phyloP scores from a whole-genome alignment of 2,797 vertebrate species.

The Pelobates cultripes region DNA sequence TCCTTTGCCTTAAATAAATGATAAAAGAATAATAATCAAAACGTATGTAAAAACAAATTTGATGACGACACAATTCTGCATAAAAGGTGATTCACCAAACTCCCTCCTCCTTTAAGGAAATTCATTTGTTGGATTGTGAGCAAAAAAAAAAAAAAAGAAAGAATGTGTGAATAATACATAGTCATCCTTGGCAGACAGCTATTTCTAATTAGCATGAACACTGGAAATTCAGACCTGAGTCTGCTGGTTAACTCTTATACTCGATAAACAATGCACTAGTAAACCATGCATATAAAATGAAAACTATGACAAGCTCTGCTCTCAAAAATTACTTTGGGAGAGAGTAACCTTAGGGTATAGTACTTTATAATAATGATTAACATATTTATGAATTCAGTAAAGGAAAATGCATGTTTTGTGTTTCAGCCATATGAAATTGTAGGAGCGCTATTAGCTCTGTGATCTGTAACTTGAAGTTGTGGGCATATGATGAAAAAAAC shows the following conservation, averaged over 20 bases:
- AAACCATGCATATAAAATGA: neutral
- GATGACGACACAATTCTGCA: constrained; percentile 9
- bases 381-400: constrained; percentile 47
- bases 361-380: constrained; percentile 25
- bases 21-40: neutral
- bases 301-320: constrained; percentile 3
- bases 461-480: constrained; percentile 42
- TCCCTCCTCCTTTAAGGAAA: constrained; percentile 7
- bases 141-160: constrained; percentile 4
- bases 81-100: constrained; percentile 29
- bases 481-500: constrained; percentile 35
- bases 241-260: neutral
- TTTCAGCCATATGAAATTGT: constrained; percentile 29
- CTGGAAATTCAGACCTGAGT: neutral
- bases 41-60: neutral
- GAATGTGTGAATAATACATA: constrained; percentile 25
- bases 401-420: constrained; percentile 17
- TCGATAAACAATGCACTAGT: neutral
- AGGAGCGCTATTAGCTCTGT: constrained; percentile 42
- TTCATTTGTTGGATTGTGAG: constrained; percentile 1
- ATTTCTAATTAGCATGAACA: neutral
- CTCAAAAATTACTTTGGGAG: constrained; percentile 28
- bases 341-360: constrained; percentile 16
- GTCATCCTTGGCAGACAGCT: neutral
- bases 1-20: neutral